A percentile compares a stretch with the other conserved stretches of the same genome.
Evolutionary conservation across 2,888 invertebrate species (phyloP).

Genomic region (Pemphredon lugubris): DNA sequence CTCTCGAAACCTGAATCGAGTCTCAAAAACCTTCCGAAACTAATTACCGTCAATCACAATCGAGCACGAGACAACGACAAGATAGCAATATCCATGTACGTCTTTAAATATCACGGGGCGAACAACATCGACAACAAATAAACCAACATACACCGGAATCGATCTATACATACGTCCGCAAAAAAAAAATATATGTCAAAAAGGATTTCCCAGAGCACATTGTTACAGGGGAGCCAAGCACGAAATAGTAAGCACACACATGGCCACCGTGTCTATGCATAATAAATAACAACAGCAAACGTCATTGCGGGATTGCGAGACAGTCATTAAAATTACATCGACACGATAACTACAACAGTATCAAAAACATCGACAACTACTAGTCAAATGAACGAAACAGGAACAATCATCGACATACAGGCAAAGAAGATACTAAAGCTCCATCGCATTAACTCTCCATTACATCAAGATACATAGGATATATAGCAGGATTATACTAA

Average conservation of each 20-base stretch:
- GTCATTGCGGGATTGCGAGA: constrained; percentile 24
- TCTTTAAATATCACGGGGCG: constrained; percentile 12
- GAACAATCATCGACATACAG: constrained; percentile 3
- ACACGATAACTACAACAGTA: constrained; percentile 36
- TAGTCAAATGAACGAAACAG: constrained; percentile 12
- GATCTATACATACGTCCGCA: constrained; percentile 17
- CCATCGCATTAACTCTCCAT: constrained; percentile 37
- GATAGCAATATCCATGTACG: constrained; percentile 25
- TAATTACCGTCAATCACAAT: constrained; percentile 41
- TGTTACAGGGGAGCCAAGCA: constrained; percentile 11
- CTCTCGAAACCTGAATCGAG: constrained; percentile 3
- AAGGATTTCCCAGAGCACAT: constrained; percentile 19
- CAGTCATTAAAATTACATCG: constrained; percentile 38
- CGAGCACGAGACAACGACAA: constrained; percentile 31
- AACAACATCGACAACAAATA: constrained; percentile 35
- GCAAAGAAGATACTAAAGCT: constrained; percentile 22
- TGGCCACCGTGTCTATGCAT: constrained; percentile 12
- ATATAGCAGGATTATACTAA: constrained; percentile 18
- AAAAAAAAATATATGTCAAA: constrained; percentile 6
- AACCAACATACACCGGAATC: constrained; percentile 30
- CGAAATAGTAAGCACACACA: constrained; percentile 21
- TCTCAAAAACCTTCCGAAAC: constrained; percentile 19
- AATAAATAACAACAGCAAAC: constrained; percentile 20
- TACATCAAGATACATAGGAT: constrained; percentile 38
- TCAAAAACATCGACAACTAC: constrained; percentile 21